Base-by-base conservation (phyloP, 1,140 invertebrate genomes). In the Macrosteles quadrilineatus region DNA sequence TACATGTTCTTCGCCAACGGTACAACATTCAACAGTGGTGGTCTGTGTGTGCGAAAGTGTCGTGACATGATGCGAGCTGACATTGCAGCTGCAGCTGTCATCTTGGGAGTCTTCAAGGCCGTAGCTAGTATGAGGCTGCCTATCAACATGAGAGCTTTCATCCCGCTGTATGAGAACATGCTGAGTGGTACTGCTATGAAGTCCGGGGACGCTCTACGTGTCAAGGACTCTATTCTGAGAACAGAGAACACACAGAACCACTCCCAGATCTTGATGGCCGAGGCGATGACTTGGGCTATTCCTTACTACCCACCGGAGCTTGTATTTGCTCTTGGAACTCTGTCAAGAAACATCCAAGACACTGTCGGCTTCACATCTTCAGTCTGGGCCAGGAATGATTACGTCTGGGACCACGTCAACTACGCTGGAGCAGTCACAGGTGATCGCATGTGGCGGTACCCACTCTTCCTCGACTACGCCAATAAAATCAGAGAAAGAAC, bases 381-480 rank as follows among this genome's bases (percentile, higher is more conserved):
- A 45, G 91, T 92, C 1, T 97, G 93, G 75, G 85, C 87, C 1
- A 94, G 90, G 71, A 86, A 84, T 0, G 81, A 84, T 27, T 80
- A 83, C 14, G 75, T 92, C 14, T 93, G 86, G 80, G 80, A 87
- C 45, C 81, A 84, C 25, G 76, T 93, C 21, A 83, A 86, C 72
- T 77, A 83, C 47, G 90, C 91, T 3, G 89, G 92, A 27, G 78
- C 81, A 1, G 73, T 83, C 12, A 92, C 92, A 1, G 95, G 95
- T 0, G 95, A 97, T 80, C 83, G 95, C 43, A 81, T 97, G 3
- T 97, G 95, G 94, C 84, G 93, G 73, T 87, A 97, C 83, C 95
- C 95, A 0, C 77, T 97, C 0, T 96, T 66, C 63, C 21, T 12
- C 9, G 63, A 66, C 31, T 66, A 30, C 63, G 19, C n/a, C 2